A percentile compares a stretch with the other conserved stretches of the same genome.
Evolutionary conservation across 2,888 invertebrate genomes (phyloP).

Genomic region (Harmothoe impar): DNA sequence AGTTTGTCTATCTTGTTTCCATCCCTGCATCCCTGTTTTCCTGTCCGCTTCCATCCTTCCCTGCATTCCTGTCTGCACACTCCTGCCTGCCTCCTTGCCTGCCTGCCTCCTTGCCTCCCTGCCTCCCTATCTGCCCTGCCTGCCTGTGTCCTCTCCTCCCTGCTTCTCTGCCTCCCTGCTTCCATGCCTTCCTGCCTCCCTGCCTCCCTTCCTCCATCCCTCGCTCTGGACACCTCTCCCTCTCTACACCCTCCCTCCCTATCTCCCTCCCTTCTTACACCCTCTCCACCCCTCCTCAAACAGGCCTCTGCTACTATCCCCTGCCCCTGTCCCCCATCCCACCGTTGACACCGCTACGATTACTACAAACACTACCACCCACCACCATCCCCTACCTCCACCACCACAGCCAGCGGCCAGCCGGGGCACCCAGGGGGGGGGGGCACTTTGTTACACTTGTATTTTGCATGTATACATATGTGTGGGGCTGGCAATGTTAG

Average conservation of each 20-base stretch:
- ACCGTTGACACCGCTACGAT: background rate
- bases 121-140: background rate
- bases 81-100: no score
- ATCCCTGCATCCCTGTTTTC: no score
- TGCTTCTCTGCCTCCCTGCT: background rate
- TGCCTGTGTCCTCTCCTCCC: no score
- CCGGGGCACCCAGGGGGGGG: background rate
- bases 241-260: background rate
- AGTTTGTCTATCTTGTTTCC: no score
- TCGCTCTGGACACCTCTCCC: background rate
- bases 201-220: background rate
- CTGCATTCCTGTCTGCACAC: no score
- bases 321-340: background rate
- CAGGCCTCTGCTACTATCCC: background rate
- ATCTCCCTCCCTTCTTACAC: background rate
- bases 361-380: background rate
- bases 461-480: no score
- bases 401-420: background rate
- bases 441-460: background rate
- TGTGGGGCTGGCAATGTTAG: no score
- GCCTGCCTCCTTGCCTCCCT: background rate
- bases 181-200: background rate
- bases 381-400: background rate
- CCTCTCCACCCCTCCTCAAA: constrained; percentile 2
- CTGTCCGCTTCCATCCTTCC: no score